Evolutionary conservation across 2,888 invertebrate species (phyloP).

Genomic region (Candidula unifasciata): DNA sequence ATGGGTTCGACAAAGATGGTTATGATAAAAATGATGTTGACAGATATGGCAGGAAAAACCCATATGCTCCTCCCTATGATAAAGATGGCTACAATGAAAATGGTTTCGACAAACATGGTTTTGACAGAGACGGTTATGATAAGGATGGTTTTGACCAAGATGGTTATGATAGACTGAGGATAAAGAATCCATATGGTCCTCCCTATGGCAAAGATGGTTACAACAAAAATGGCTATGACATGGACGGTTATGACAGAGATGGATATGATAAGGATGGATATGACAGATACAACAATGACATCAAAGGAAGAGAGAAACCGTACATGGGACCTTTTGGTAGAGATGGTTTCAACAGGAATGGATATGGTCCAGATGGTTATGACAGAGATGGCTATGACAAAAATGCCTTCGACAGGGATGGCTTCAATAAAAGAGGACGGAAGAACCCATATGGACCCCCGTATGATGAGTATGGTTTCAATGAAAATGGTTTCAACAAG

Average conservation of each 20-base stretch:
- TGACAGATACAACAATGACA: conserved; percentile 13
- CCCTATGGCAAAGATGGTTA: conserved; percentile 28
- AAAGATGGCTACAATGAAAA: conserved; percentile 40
- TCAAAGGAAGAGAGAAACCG: conserved; percentile 30
- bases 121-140: conserved; percentile 46
- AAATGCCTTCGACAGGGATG: conserved; percentile 20
- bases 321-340: not conserved
- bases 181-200: conserved; percentile 20
- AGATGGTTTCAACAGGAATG: conserved; percentile 19
- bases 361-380: conserved; percentile 14
- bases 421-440: not conserved
- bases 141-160: conserved; percentile 41
- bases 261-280: conserved; percentile 41
- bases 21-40: conserved; percentile 23
- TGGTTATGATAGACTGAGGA: conserved; percentile 25
- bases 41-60: conserved; percentile 19
- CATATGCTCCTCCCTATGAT: conserved; percentile 20
- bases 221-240: conserved; percentile 31
- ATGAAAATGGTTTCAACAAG: conserved; percentile 24
- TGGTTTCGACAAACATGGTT: conserved; percentile 32
- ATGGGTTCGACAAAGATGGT: conserved; percentile 54
- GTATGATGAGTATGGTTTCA: conserved; percentile 33
- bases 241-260: conserved; percentile 32
- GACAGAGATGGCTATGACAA: conserved; percentile 22
- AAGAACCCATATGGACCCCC: conserved; percentile 20